These are phyloP conservation scores for Bufo gargarizans DNA, from an alignment of 2,113 vertebrate species.

Conservation along the genomic window DNA sequence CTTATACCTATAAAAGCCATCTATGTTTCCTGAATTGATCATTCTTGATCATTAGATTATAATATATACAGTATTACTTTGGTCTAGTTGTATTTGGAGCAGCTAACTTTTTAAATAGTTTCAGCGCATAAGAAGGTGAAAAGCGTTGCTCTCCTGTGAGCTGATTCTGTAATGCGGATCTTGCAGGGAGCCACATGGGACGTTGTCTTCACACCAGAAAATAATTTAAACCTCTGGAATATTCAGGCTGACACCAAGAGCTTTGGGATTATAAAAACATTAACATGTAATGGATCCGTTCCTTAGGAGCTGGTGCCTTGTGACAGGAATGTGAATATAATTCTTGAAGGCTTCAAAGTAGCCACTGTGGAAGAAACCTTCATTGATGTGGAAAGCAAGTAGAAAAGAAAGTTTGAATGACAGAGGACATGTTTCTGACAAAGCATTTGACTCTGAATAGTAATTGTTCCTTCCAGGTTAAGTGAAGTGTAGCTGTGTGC, in stretches of 20 bases:
- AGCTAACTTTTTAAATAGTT: background rate
- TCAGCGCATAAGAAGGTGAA: background rate
- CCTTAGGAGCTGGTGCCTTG: constrained; percentile 48
- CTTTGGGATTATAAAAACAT: constrained; percentile 56
- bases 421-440: constrained; percentile 55
- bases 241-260: constrained; percentile 43
- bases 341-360: constrained; percentile 58
- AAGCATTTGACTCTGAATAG: constrained; percentile 58
- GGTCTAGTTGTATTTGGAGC: background rate
- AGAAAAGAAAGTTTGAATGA: constrained; percentile 58
- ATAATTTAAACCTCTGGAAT: constrained; percentile 55
- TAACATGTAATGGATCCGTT: constrained; percentile 54
- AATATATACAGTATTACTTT: background rate
- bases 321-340: constrained; percentile 53
- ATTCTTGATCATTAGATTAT: background rate
- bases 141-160: background rate
- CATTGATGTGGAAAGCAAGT: constrained; percentile 51
- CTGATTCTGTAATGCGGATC: constrained; percentile 43
- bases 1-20: background rate
- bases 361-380: constrained; percentile 45
- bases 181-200: constrained; percentile 39
- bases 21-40: background rate
- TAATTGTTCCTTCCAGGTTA: constrained; percentile 59
- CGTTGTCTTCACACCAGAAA: constrained; percentile 37
- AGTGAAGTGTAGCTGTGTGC: constrained; percentile 49